These are phyloP conservation scores for Pachypsylla venusta DNA, from an alignment of 1,140 invertebrate species.

Conservation along the genomic window DNA sequence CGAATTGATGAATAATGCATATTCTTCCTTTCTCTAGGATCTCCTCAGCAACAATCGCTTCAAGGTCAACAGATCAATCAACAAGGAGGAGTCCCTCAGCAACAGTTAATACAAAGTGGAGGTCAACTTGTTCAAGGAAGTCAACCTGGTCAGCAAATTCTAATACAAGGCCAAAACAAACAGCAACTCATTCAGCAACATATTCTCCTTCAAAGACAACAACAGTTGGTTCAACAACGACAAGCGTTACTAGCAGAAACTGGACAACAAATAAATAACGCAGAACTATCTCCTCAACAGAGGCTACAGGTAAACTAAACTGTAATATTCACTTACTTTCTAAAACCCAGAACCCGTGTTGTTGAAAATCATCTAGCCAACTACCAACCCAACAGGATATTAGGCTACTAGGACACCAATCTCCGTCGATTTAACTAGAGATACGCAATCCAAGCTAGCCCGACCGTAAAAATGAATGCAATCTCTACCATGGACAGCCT, in stretches of 20 bases:
- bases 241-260: constrained; percentile 17
- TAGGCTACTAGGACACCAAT: too few relatives aligned
- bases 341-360: too few relatives aligned
- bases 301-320: constrained; percentile 14
- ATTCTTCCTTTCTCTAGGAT: background rate
- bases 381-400: too few relatives aligned
- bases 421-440: too few relatives aligned
- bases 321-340: too few relatives aligned
- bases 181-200: constrained; percentile 18
- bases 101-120: constrained; percentile 15
- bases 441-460: too few relatives aligned
- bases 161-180: constrained; percentile 14
- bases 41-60: constrained; percentile 32
- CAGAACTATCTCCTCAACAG: constrained; percentile 16
- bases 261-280: constrained; percentile 17
- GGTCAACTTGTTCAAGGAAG: constrained; percentile 20
- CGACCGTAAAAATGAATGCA: too few relatives aligned
- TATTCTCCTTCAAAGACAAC: constrained; percentile 17
- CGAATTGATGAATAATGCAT: background rate
- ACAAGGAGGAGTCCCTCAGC: constrained; percentile 38
- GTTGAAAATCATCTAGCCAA: too few relatives aligned
- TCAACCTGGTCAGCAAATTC: constrained; percentile 23
- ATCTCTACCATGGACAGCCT: too few relatives aligned
- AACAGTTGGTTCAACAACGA: constrained; percentile 21
- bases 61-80: constrained; percentile 37